Evolutionary conservation across 2,113 vertebrate species (phyloP).

Genomic region (Chamaea fasciata): DNA sequence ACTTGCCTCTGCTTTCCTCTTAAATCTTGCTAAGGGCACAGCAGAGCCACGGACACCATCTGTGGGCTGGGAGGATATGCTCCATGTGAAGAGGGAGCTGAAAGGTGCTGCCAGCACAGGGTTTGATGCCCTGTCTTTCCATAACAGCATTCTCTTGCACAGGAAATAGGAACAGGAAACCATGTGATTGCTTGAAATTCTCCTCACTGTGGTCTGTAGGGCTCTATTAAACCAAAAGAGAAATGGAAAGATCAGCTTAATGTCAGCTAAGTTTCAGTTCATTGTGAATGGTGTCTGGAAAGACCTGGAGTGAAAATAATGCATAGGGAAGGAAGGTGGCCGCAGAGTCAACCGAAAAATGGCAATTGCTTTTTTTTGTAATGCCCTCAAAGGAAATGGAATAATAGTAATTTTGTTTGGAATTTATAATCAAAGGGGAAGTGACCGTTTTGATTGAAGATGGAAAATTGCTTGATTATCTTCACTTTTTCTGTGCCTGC

Average conservation of each 20-base stretch:
- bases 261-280: neutral
- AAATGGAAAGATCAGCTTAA: neutral
- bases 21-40: neutral
- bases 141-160: fast-evolving
- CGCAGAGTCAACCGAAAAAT: neutral
- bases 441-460: neutral
- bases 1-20: neutral
- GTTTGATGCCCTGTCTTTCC: neutral
- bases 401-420: neutral
- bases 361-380: neutral
- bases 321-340: neutral
- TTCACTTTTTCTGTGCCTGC: neutral
- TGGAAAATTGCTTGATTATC: constrained; percentile 20
- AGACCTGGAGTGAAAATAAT: neutral
- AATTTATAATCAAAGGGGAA: neutral
- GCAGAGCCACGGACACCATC: neutral
- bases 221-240: neutral
- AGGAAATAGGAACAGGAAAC: neutral
- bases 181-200: neutral
- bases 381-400: neutral
- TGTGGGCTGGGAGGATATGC: neutral
- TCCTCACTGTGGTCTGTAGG: neutral
- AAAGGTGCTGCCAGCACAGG: neutral
- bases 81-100: neutral
- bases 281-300: neutral